Evolutionary conservation across 1,140 invertebrate species (phyloP), one percentile per base, ranked within the genome.

Genomic region (Triops longicaudatus): DNA sequence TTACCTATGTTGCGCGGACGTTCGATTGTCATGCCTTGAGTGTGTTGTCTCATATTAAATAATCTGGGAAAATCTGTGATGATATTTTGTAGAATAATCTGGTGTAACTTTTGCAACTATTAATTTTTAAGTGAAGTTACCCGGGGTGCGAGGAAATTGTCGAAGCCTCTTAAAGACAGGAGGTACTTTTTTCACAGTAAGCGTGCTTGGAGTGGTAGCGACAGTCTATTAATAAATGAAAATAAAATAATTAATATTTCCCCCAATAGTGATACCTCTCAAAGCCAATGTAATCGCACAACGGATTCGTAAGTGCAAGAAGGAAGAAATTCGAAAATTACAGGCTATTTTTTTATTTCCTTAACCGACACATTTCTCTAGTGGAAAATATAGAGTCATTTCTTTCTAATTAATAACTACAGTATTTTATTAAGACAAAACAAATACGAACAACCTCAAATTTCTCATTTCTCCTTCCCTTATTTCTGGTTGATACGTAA

Each of bases 131-230:
- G 17, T n/a, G 17, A 22, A 5, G 50, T 22, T 63, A 63, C 50
- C 50, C 17, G 50, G 50, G 50, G 50, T 63, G 50, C 50, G 50
- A 63, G 50, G 50, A 63, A 63, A 63, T 63, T 63, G 14, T n/a
- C 50, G 50, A n/a, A 63, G 50, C 50, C 50, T 63, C 22, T 63
- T 17, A 22, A 63, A 63, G 22, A 63, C 50, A 22, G 50, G 50
- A 17, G 50, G 50, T 22, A 63, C 50, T 63, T 63, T 63, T 14
- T 63, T 63, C 10, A 22, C 22, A 22, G 50, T n/a, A 17, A 63
- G 6, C 50, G 17, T 63, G 14, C 17, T 63, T n/a, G 50, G 7
- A 63, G 10, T 14, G 17, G 0, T 22, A 63, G 50, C 50, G 17
- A 17, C 50, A 37, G 31, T 37, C 31, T 37, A 7, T 37, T 4